Conservation (phyloP, 1,140 invertebrate species). For the Trigoniulus corallinus region DNA sequence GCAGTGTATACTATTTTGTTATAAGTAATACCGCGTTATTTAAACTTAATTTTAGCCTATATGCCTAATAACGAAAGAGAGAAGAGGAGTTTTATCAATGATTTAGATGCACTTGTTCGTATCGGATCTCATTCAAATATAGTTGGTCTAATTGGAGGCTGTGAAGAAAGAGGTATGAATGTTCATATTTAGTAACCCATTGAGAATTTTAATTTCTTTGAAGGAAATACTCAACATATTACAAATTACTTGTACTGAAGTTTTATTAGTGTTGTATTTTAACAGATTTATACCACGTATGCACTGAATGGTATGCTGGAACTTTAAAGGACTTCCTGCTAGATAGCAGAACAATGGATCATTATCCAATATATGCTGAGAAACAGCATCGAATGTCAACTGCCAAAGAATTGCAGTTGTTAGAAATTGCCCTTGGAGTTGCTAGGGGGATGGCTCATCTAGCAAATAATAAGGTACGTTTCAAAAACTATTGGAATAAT, state of each 20-base stretch:
- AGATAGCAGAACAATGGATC: constrained; percentile 39
- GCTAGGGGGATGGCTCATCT: constrained; percentile 48
- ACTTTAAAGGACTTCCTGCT: constrained; percentile 49
- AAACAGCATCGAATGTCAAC: constrained; percentile 37
- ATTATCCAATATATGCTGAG: constrained; percentile 28
- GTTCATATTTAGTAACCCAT: not conserved
- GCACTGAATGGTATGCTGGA: constrained; percentile 43
- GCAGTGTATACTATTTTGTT: no score
- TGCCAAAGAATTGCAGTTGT: constrained; percentile 39
- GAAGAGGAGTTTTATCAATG: constrained; percentile 21
- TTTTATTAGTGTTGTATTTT: no score
- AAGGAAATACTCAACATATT: no score
- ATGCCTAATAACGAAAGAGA: not conserved
- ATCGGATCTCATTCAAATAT: constrained; percentile 50
- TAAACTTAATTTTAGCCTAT: constrained; percentile 4
- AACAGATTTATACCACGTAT: constrained; percentile 30
- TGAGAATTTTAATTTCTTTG: no score
- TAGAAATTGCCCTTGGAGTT: constrained; percentile 37
- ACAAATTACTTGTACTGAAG: no score
- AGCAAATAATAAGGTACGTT: constrained; percentile 29
- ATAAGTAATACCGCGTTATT: not conserved
- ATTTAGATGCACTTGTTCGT: constrained; percentile 48
- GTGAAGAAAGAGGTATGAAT: constrained; percentile 38
- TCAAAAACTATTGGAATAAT: constrained; percentile 6
- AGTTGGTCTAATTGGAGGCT: constrained; percentile 54